Conservation (phyloP, 2,888 invertebrate genomes). For the Pollenia labialis region DNA sequence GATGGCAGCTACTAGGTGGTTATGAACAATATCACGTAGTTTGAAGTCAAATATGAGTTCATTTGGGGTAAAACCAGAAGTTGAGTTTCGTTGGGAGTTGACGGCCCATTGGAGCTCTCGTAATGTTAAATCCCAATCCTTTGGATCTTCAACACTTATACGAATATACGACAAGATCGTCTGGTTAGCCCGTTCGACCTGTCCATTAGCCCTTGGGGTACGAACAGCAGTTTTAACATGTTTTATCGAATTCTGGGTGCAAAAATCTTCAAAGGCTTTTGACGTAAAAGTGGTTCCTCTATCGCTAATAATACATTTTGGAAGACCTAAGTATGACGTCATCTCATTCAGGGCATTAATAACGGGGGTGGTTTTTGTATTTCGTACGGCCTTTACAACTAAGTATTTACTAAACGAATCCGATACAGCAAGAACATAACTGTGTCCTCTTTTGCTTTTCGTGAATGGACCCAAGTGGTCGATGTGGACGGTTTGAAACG, state of each 20-base stretch:
- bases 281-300: constrained; percentile 67
- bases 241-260: neutral
- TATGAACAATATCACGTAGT: constrained; percentile 10
- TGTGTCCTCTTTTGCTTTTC: constrained; percentile 47
- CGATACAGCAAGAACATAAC: constrained; percentile 57
- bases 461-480: constrained; percentile 59
- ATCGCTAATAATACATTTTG: constrained; percentile 61
- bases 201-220: neutral
- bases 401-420: constrained; percentile 42
- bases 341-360: constrained; percentile 59
- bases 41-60: constrained; percentile 23
- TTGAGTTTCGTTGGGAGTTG: constrained; percentile 22
- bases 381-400: constrained; percentile 66
- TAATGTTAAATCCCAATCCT: neutral
- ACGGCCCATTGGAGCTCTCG: constrained; percentile 21
- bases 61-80: constrained; percentile 8
- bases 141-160: neutral
- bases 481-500: constrained; percentile 55
- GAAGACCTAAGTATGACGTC: neutral
- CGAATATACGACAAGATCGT: constrained; percentile 13
- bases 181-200: constrained; percentile 41
- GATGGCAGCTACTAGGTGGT: constrained; percentile 8
- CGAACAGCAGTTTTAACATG: neutral
- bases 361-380: constrained; percentile 31
- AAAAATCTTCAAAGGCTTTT: constrained; percentile 73